A percentile compares a stretch with the other conserved stretches of the same genome.
These are phyloP conservation scores for Anhinga rufa DNA, from an alignment of 2,113 vertebrate species.

Conservation along the genomic window DNA sequence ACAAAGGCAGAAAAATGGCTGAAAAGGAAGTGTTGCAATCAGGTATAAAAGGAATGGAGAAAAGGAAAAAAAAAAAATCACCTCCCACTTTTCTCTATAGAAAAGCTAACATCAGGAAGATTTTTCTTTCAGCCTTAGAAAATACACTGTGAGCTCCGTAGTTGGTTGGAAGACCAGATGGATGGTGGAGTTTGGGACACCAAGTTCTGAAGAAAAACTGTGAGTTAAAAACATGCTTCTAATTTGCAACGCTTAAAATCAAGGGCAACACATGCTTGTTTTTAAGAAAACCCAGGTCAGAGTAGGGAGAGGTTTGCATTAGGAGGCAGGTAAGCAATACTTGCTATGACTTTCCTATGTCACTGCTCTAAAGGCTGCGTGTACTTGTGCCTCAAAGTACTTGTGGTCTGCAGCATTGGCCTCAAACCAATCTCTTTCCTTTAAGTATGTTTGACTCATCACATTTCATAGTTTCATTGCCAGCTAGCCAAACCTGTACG, in stretches of 20 bases:
- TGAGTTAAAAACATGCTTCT: not conserved
- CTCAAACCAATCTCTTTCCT: conserved; percentile 2
- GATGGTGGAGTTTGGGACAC: not conserved
- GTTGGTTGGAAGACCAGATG: not conserved
- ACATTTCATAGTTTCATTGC: conserved; percentile 62
- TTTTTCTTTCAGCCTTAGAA: not conserved
- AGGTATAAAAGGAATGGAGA: not conserved
- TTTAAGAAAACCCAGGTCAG: not conserved
- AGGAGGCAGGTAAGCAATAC: not conserved
- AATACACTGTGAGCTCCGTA: fast-evolving
- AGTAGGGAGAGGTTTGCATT: not conserved
- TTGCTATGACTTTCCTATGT: not conserved
- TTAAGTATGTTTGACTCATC: conserved; percentile 67
- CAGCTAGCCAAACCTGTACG: conserved; percentile 71
- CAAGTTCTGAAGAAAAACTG: not conserved
- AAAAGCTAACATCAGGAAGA: not conserved
- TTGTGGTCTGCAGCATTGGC: conserved; percentile 37
- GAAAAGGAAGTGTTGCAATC: not conserved
- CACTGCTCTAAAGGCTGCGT: not conserved
- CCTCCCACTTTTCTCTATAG: not conserved
- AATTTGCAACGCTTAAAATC: not conserved
- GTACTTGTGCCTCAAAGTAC: not conserved
- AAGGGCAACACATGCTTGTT: not conserved
- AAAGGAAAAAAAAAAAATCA: not conserved
- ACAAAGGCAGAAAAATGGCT: not conserved